Percentiles rank a stretch among this genome's conserved stretches.
Conservation (phyloP, 2,797 vertebrate genomes). For the Cossypha caffra region DNA sequence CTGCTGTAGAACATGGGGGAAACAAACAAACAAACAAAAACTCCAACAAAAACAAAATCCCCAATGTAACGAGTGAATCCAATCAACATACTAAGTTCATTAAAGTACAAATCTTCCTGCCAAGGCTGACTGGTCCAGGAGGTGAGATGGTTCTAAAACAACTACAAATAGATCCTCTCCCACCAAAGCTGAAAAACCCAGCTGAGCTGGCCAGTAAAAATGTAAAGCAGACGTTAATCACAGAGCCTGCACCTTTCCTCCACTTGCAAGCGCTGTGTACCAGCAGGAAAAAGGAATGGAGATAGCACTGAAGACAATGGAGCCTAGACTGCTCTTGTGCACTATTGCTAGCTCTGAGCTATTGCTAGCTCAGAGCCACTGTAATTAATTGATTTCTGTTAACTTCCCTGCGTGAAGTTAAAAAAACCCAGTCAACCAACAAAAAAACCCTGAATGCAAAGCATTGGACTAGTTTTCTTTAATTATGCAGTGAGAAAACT, state of each 20-base stretch:
- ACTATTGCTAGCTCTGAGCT: not conserved
- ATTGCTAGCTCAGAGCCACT: not conserved
- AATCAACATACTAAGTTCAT: constrained; percentile 20
- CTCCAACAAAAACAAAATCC: not conserved
- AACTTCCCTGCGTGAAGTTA: not conserved
- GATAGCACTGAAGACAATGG: not conserved
- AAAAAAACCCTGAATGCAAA: not conserved
- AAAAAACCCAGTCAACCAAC: not conserved
- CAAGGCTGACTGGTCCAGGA: not conserved
- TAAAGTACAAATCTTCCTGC: not conserved
- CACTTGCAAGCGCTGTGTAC: not conserved
- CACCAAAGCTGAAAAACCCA: not conserved
- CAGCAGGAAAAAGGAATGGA: not conserved
- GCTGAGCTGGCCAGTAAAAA: not conserved
- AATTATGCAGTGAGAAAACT: not conserved
- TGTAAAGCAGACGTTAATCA: constrained; percentile 15
- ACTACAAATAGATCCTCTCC: constrained; percentile 27
- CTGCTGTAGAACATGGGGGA: not conserved
- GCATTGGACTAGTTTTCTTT: not conserved
- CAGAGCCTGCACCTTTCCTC: not conserved
- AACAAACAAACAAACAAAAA: not conserved
- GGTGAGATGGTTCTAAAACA: not conserved
- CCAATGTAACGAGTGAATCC: not conserved
- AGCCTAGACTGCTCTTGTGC: not conserved
- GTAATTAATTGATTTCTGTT: not conserved